Base-by-base conservation (phyloP, 2,888 invertebrate species). In the Sacculina carcini region DNA sequence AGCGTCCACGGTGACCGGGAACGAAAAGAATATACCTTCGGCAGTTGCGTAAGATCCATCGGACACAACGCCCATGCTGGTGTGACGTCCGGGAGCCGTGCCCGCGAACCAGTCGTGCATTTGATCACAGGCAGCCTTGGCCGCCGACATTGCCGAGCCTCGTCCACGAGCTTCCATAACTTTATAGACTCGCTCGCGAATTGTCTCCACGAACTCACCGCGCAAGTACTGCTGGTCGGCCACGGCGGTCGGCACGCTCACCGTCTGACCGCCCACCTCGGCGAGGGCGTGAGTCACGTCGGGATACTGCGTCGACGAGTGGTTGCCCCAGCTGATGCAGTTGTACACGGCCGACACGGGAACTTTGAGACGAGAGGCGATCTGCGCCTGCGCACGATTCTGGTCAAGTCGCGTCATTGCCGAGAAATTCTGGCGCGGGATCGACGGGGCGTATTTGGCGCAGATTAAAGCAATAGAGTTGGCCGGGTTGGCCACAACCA, bases 401-500 rank as follows among this genome's bases (percentile, higher is more conserved):
- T 98, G 96, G 68, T 99, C 98, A 49, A 98, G 73, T 56, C 98
- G 75, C 0, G 98, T 99, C 85, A 98, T 89, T 10, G 94, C 94
- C 36, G 86, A 82, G 66, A 98, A 96, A 67, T 96, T 96, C 64
- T 85, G 80, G 60, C 78, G 79, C 19, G 96, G 92, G 62, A 99
- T 94, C 23, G 86, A 82, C 14, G 92, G 90, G 26, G 90, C 90
- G 64, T 89, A 94, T 63, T 86, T 85, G 12, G 86, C 81, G 65
- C 90, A 89, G 59, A 98, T 86, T 48, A 87, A 69, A 12, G 94
- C 94, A 69, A 99, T 98, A 3, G 98, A 99, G 66, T 99, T 99
- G 19, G 98, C 98, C 49, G 98, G 98, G 67, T 98, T 98, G 39
- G 98, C 98, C 58, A 99, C 98, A 34, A 99, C 96, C 42, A 99